Base-by-base conservation (phyloP, 2,797 vertebrate species). In the Clarias laeviceps region DNA sequence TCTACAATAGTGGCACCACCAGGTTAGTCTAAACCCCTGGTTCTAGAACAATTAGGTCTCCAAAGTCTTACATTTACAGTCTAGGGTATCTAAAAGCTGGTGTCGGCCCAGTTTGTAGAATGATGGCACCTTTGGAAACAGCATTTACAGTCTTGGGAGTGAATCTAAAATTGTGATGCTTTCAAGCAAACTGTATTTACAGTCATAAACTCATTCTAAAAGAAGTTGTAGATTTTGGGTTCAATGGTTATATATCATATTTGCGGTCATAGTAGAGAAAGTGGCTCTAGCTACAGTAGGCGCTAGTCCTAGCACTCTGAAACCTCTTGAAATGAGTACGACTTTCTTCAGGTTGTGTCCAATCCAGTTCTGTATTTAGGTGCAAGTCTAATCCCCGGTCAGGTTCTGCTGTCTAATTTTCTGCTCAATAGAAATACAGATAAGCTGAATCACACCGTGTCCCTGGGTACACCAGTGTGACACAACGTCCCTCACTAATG, bases 401-500 rank as follows among this genome's bases (percentile, higher is more conserved):
- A 34, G 74, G 56, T 34, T 77, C 56, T 34, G 54, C 74, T 22
- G 27, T 76, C 27, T 62, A 40, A 79, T 62, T 59, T 59, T 5
- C 20, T 4, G 20, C 54, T 77, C 29, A 56, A 5, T 8, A 62
- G 76, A 40, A 56, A 20, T 27, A 76, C 79, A 57, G 34, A 40
- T 9, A 57, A 27, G 27, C 29, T 68, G 45, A 84, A 15, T 29
- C 70, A 64, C 8, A 24, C 37, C 0, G 12, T 9, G 14, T 15
- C 24, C 62, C 56, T 34, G 62, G 37, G 65, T 59, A 29, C 72
- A 62, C 56, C 64, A 1, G 14, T 15, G 50, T 69, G 50, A 34
- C 80, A 57, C 50, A 18, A 40, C 64, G 32, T 69, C 57, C 81
- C 74, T 86, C 65, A 24, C 56, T 78, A 86, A 70, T n/a, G 50